Base-by-base conservation (phyloP, 2,888 invertebrate genomes). In the Pammene fasciana region DNA sequence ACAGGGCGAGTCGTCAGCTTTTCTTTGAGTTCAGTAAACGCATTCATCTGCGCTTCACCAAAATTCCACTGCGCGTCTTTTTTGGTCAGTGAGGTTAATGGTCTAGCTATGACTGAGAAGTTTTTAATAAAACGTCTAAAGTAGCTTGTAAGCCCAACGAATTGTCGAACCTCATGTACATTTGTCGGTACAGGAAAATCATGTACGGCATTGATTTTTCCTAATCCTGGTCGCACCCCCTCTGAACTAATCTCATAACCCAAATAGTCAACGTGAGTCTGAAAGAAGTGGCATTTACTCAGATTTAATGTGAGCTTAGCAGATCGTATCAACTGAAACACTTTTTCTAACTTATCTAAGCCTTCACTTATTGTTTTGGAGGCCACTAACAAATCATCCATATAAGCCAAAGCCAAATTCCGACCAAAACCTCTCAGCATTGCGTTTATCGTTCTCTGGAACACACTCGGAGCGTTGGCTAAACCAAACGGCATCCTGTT, bases 381-480 rank as follows among this genome's bases (percentile, higher is more conserved):
- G 11, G 43, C 43, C 4, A 43, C 43, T 43, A 43, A 43, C 11
- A 43, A 43, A 10, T 43, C 43, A 43, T 43, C 43, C 43, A 43
- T 43, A 11, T 43, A 43, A 5, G 43, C 43, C 43, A 43, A 43
- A 43, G 43, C 43, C 50, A 18, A 50, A 18, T 18, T 50, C 4
- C 50, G 50, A 6, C 50, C 50, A 18, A 50, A 50, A 18, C 18
- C 18, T 50, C 50, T 50, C 16, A 18, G 13, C 43, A 50, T 50
- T 8, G 18, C 50, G 11, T 70, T 72, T 5, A 70, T 72, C 0
- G 65, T 48, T 8, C 70, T 34, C 36, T 72, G 72, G 56, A 72
- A 72, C 0, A 72, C 70, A 52, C 67, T 67, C 8, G 72, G 72
- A 5, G 72, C 70, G 16, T 72, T 72, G 1, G 61, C 59, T 45